phyloP scores from a whole-genome alignment of 2,888 invertebrate genomes.

The Lapara coniferarum region DNA sequence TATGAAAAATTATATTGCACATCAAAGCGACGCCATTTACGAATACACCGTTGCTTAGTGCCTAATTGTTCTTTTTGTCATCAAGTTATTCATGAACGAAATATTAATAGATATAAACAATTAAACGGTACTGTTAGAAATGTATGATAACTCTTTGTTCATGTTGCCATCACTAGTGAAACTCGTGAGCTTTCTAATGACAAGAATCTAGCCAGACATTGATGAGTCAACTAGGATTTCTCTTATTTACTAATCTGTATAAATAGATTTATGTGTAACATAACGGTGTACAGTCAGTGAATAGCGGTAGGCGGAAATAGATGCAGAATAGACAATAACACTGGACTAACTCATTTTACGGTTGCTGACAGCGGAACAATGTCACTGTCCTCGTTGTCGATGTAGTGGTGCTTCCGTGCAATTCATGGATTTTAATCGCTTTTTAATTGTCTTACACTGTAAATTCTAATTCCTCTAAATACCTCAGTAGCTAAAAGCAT shows the following conservation, averaged over 20 bases:
- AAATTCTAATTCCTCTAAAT: not conserved
- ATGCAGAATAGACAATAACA: slow-evolving; percentile 63
- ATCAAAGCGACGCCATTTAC: slow-evolving; percentile 49
- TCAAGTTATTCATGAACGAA: slow-evolving; percentile 7
- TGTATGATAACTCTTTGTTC: not conserved
- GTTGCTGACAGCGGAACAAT: slow-evolving; percentile 68
- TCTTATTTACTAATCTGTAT: slow-evolving; percentile 16
- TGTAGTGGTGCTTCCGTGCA: slow-evolving; percentile 31
- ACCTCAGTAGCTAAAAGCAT: not conserved
- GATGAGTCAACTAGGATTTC: slow-evolving; percentile 21
- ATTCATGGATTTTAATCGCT: slow-evolving; percentile 2
- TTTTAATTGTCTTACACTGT: not conserved
- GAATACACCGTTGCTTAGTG: slow-evolving; percentile 58
- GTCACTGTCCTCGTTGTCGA: slow-evolving; percentile 61
- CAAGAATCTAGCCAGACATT: slow-evolving; percentile 6
- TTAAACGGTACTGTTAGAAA: not conserved
- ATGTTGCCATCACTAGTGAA: not conserved
- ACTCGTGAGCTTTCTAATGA: not conserved
- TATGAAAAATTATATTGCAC: slow-evolving; percentile 63
- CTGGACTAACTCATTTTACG: slow-evolving; percentile 68
- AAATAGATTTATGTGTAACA: slow-evolving; percentile 46
- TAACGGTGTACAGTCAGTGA: slow-evolving; percentile 59
- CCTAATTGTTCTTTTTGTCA: slow-evolving; percentile 27
- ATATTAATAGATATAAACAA: slow-evolving; percentile 4
- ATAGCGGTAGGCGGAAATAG: slow-evolving; percentile 64